These are phyloP conservation scores for Cyanocitta stelleri DNA, from an alignment of 2,113 vertebrate genomes.

Conservation along the genomic window DNA sequence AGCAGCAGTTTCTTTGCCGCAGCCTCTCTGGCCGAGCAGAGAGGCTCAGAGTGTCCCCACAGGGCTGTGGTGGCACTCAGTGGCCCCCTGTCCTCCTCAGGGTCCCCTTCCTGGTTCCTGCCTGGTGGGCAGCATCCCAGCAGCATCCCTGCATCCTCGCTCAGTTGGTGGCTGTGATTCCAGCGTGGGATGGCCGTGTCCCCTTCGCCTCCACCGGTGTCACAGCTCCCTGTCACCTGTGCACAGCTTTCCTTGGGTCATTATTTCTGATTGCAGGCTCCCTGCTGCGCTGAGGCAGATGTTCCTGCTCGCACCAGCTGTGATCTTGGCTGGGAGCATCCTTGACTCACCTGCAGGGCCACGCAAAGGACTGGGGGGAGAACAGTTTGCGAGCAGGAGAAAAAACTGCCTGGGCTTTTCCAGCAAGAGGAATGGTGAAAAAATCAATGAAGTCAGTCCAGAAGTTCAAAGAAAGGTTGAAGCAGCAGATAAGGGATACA, in stretches of 20 bases:
- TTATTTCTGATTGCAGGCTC: neutral
- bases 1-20: neutral
- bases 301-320: neutral
- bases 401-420: neutral
- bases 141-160: neutral
- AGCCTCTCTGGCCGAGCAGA: neutral
- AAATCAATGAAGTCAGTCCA: neutral
- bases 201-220: neutral
- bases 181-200: neutral
- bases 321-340: neutral
- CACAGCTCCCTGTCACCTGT: neutral
- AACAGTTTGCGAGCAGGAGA: neutral
- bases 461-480: neutral
- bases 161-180: rapidly evolving
- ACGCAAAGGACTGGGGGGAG: rapidly evolving
- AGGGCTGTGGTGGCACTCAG: neutral
- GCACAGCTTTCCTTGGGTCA: neutral
- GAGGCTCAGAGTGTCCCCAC: neutral
- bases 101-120: neutral
- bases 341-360: neutral
- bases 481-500: neutral
- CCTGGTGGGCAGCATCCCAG: neutral
- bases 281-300: neutral
- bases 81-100: neutral
- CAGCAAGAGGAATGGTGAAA: neutral